These are phyloP conservation scores for Regulus satrapa DNA, from an alignment of 2,113 vertebrate species.

Conservation along the genomic window DNA sequence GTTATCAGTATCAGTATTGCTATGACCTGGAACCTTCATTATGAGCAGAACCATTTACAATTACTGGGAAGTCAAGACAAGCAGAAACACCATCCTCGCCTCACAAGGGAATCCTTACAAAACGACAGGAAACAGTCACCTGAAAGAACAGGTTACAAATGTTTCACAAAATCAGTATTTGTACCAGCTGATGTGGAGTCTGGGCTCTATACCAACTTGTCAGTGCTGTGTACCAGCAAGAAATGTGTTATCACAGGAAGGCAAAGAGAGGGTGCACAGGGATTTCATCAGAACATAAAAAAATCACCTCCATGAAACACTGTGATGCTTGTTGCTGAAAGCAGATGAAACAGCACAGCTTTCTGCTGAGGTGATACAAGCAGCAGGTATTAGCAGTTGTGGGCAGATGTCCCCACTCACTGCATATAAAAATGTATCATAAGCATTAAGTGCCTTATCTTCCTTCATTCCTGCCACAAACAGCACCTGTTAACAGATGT, in stretches of 20 bases:
- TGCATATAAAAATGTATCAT: neutral
- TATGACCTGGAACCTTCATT: neutral
- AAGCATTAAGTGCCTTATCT: neutral
- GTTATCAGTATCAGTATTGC: neutral
- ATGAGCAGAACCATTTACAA: neutral
- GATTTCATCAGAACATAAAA: neutral
- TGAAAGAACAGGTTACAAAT: neutral
- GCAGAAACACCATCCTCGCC: neutral
- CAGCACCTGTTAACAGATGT: neutral
- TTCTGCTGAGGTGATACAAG: neutral
- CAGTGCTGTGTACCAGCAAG: neutral
- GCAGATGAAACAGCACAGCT: neutral
- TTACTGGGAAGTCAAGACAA: neutral
- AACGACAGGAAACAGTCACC: fast-evolving
- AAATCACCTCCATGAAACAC: neutral
- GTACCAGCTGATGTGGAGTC: neutral
- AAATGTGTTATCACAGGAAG: neutral
- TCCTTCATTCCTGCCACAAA: neutral
- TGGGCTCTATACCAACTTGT: neutral
- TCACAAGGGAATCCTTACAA: neutral
- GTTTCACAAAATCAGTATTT: neutral
- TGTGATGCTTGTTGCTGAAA: neutral
- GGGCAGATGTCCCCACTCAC: neutral
- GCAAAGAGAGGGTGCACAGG: neutral
- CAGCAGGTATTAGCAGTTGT: neutral